phyloP scores from a whole-genome alignment of 2,888 invertebrate genomes.

The Ichneumoninae sp. region DNA sequence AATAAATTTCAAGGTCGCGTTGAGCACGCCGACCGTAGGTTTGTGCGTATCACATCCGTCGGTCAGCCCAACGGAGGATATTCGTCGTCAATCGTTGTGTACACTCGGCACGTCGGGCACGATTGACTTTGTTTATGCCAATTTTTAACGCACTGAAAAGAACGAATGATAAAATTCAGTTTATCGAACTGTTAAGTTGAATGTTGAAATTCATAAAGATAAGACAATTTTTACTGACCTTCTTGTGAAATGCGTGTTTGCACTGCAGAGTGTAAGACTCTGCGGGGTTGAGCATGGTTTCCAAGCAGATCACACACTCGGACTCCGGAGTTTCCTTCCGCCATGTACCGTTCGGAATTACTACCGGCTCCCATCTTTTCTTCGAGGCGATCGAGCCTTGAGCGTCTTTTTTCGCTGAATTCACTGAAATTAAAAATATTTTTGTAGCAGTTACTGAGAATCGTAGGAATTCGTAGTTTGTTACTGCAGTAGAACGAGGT shows the following conservation, averaged over 20 bases:
- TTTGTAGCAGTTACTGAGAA: not conserved
- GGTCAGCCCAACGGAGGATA: conserved; percentile 70
- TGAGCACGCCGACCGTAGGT: conserved; percentile 1
- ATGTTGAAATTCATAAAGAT: conserved; percentile 13
- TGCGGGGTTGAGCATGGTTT: conserved; percentile 41
- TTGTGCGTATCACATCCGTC: not conserved
- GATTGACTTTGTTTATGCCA: conserved; percentile 73
- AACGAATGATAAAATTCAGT: conserved; percentile 15
- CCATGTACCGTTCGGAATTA: conserved; percentile 61
- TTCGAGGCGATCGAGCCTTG: conserved; percentile 33
- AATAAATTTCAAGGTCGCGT: not conserved
- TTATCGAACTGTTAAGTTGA: not conserved
- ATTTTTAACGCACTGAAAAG: conserved; percentile 73
- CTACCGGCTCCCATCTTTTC: conserved; percentile 68
- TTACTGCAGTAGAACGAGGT: too few species aligned
- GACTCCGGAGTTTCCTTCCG: conserved; percentile 65
- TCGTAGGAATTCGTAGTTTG: not conserved
- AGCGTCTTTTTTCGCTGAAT: conserved; percentile 36
- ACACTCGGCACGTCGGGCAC: conserved; percentile 75
- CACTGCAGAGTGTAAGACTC: conserved; percentile 70
- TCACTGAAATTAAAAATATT: conserved; percentile 48
- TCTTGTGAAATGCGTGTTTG: conserved; percentile 74
- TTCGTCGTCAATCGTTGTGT: conserved; percentile 73
- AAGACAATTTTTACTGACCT: conserved; percentile 65
- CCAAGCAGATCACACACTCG: conserved; percentile 75